Base-by-base conservation (phyloP, 2,113 vertebrate genomes). In the Spilogale gracilis region DNA sequence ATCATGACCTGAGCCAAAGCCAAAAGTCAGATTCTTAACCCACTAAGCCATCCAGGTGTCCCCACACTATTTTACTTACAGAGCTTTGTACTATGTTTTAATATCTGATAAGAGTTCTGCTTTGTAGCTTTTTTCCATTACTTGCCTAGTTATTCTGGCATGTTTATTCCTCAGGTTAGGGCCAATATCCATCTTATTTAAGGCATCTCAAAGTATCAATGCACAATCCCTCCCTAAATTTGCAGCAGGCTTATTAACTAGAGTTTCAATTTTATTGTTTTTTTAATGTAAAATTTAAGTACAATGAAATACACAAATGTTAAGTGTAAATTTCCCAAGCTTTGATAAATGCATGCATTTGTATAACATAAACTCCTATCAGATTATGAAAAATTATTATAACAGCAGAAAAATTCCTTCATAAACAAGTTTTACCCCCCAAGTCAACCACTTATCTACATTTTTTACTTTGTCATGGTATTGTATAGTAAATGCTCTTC, bases 221-320 rank as follows among this genome's bases (percentile, higher is more conserved):
- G 32, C 5, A 54, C 4, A 14, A 7, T 21, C 38, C 20, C 4
- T 2, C 25, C 45, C 74, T 56, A 45, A 58, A 74, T 80, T 88
- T 58, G 11, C 4, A 85, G 5, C 11, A 43, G 20, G 5, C 5
- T 60, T 95, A 84, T 54, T 71, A 78, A 94, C 14, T 84, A n/a
- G 4, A 76, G 14, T 60, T 93, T 91, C 14, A 32, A 23, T 92
- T 81, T 88, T 74, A 9, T n/a, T 96, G 2, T 3, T 50, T 30
- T 65, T 79, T 97, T 91, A 91, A 48, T 69, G 9, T 4, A 80
- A 90, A 74, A 83, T 61, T 25, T 79, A 89, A 69, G 82, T 93
- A 30, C 7, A 76, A 45, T 56, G 23, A 96, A 60, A 61, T 83
- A 32, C 2, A 91, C 21, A 79, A 61, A 83, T 60, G 43, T 52